A percentile compares a stretch with the other conserved stretches of the same genome.
Evolutionary conservation across 2,888 invertebrate genomes (phyloP).

Genomic region (Limenitis camilla): DNA sequence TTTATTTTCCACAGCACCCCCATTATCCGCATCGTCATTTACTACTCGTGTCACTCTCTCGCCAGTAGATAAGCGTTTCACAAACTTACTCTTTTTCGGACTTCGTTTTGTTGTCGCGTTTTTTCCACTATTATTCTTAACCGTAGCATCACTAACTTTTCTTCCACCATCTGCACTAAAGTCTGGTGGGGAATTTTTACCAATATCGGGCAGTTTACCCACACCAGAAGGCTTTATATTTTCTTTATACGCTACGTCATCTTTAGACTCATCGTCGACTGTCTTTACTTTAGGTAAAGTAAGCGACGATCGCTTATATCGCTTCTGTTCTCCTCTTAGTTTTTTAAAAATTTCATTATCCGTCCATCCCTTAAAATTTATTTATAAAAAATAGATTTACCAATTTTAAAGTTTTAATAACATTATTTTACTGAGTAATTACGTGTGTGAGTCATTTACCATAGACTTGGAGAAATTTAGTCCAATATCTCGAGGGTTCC

Average conservation of each 20-base stretch:
- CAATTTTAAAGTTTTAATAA: neutral
- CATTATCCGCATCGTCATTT: slow-evolving; percentile 35
- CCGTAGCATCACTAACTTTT: slow-evolving; percentile 27
- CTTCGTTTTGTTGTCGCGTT: slow-evolving; percentile 32
- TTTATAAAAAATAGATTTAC: neutral
- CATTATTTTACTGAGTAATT: neutral
- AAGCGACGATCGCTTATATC: slow-evolving; percentile 56
- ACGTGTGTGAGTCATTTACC: slow-evolving; percentile 59
- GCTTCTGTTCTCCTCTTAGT: slow-evolving; percentile 45
- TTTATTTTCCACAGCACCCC: slow-evolving; percentile 38
- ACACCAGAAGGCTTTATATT: slow-evolving; percentile 37
- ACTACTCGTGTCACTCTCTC: slow-evolving; percentile 43
- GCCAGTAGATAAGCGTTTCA: slow-evolving; percentile 52
- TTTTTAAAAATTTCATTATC: slow-evolving; percentile 58
- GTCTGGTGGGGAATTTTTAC: slow-evolving; percentile 31
- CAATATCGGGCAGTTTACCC: slow-evolving; percentile 55
- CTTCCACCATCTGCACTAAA: slow-evolving; percentile 12
- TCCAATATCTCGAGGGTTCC: slow-evolving; percentile 82
- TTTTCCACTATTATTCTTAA: slow-evolving; percentile 15
- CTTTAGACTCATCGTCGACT: slow-evolving; percentile 56
- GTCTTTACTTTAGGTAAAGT: slow-evolving; percentile 70
- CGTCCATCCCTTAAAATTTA: slow-evolving; percentile 57
- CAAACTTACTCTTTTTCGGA: slow-evolving; percentile 48
- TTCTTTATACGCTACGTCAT: slow-evolving; percentile 37
- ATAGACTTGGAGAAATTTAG: slow-evolving; percentile 84